phyloP scores from a whole-genome alignment of 2,888 invertebrate species.

The Ectemnius continuus region DNA sequence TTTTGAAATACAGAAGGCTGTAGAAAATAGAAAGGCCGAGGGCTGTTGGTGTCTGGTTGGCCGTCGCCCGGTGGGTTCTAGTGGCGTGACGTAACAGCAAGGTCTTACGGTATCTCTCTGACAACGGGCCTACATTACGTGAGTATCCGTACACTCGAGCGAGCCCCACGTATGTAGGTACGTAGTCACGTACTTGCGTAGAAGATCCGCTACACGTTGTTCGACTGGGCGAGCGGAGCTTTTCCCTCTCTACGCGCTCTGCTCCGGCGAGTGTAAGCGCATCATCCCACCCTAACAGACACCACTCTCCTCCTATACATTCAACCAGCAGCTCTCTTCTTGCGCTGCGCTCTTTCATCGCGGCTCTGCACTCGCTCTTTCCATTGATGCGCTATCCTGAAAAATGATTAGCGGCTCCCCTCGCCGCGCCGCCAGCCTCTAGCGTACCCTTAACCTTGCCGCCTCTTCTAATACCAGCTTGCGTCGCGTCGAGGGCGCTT shows the following conservation, averaged over 20 bases:
- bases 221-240: slow-evolving; percentile 33
- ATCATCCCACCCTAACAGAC: neutral
- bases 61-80: slow-evolving; percentile 45
- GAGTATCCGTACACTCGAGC: slow-evolving; percentile 65
- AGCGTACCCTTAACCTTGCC: too few species aligned
- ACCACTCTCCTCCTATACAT: neutral
- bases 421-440: too few species aligned
- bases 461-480: too few species aligned
- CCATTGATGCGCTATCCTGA: slow-evolving; percentile 1
- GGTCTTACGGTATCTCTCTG: slow-evolving; percentile 75
- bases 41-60: slow-evolving; percentile 27
- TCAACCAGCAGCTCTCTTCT: slow-evolving; percentile 1
- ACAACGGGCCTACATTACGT: slow-evolving; percentile 77
- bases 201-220: slow-evolving; percentile 60
- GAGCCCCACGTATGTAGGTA: slow-evolving; percentile 52
- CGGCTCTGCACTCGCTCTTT: neutral
- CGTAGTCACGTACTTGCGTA: slow-evolving; percentile 52
- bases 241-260: slow-evolving; percentile 17
- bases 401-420: neutral
- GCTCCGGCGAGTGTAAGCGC: neutral
- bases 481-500: too few species aligned
- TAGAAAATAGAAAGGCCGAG: too few species aligned
- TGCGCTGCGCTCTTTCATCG: neutral
- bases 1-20: too few species aligned
- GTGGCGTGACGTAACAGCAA: slow-evolving; percentile 72